phyloP scores from a whole-genome alignment of 2,888 invertebrate genomes.

The Hololepta plana region DNA sequence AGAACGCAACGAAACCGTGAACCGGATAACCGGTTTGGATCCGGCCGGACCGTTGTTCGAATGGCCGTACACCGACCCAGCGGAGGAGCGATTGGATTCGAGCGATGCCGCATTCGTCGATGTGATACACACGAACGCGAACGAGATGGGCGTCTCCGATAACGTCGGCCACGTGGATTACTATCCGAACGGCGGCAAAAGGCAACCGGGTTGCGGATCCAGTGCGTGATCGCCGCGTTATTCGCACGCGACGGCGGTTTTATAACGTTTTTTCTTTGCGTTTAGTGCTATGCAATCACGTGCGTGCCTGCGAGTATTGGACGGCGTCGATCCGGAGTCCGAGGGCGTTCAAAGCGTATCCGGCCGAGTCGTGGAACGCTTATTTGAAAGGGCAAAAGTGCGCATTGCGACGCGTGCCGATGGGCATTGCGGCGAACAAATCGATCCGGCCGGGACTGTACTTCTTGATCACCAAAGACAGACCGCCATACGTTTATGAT shows the following conservation, averaged over 20 bases:
- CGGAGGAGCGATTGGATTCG: slow-evolving; percentile 27
- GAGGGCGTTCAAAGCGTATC: slow-evolving; percentile 18
- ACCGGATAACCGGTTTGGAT: slow-evolving; percentile 33
- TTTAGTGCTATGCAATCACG: slow-evolving; percentile 21
- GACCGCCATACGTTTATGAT: slow-evolving; percentile 7
- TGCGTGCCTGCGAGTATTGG: slow-evolving; percentile 20
- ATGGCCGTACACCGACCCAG: slow-evolving; percentile 13
- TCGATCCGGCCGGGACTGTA: slow-evolving; percentile 18
- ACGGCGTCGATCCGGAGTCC: slow-evolving; percentile 20
- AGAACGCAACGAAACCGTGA: no score
- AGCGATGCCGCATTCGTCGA: slow-evolving; percentile 33
- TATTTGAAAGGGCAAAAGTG: slow-evolving; percentile 12
- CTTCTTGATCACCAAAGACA: slow-evolving; percentile 12
- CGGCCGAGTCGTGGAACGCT: slow-evolving; percentile 16
- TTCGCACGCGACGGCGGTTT: no score
- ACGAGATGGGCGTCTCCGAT: slow-evolving; percentile 25
- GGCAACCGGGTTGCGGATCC: slow-evolving; percentile 34
- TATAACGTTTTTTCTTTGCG: slow-evolving; percentile 1
- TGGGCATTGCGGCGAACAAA: slow-evolving; percentile 20
- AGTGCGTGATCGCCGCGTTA: slow-evolving; percentile 13
- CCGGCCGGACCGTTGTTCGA: slow-evolving; percentile 20
- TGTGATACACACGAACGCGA: slow-evolving; percentile 35
- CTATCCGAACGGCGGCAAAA: slow-evolving; percentile 39
- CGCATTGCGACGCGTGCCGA: slow-evolving; percentile 13
- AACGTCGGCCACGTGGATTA: slow-evolving; percentile 35